A percentile compares a stretch with the other conserved stretches of the same genome.
Evolutionary conservation across 2,797 vertebrate genomes (phyloP).

Genomic region (Halcyon smyrnensis): DNA sequence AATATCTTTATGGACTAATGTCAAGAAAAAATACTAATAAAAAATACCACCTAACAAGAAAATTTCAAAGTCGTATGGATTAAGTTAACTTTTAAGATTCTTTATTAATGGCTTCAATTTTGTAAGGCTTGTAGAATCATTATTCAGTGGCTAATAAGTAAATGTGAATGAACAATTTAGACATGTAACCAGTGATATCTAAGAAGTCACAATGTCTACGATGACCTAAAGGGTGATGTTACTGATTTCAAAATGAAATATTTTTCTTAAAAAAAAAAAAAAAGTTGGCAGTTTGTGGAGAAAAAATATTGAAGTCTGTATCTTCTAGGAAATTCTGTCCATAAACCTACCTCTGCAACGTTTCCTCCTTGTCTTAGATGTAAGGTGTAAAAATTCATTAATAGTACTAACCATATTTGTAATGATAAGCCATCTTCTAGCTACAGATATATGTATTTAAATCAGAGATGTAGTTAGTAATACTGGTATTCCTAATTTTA

Average conservation of each 20-base stretch:
- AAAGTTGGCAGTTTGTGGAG: rapidly evolving
- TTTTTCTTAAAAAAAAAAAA: background rate
- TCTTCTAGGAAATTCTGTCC: background rate
- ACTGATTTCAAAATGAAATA: background rate
- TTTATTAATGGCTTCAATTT: background rate
- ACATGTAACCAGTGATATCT: background rate
- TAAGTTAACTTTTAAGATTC: background rate
- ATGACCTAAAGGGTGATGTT: background rate
- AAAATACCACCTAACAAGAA: background rate
- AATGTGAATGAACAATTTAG: background rate
- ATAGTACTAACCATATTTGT: background rate
- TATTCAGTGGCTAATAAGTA: background rate
- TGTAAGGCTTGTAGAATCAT: background rate
- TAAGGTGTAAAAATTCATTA: background rate
- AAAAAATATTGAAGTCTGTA: background rate
- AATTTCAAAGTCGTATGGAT: background rate
- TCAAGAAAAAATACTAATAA: background rate
- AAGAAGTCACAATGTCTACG: background rate
- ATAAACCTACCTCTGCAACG: background rate
- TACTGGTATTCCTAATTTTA: background rate
- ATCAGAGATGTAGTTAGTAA: background rate
- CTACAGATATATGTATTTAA: background rate
- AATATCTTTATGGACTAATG: background rate
- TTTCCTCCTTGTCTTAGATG: background rate
- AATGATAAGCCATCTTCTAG: background rate